Conservation (phyloP, 2,113 vertebrate species). For the Tretioscincus oriximinensis region DNA sequence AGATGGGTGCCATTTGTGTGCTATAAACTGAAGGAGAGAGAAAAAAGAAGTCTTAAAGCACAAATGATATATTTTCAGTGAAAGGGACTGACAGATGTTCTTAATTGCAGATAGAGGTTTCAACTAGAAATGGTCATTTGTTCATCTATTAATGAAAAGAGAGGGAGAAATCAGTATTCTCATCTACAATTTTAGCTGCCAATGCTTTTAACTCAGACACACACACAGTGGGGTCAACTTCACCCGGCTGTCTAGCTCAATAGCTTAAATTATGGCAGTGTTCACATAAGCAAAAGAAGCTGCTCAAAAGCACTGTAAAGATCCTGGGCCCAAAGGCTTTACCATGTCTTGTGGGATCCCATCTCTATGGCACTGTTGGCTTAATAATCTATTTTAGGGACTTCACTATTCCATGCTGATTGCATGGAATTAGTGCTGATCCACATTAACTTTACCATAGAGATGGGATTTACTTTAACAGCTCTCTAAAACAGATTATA, state of each 20-base stretch:
- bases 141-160: background rate
- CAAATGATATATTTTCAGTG: constrained; percentile 51
- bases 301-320: too few relatives aligned
- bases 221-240: too few relatives aligned
- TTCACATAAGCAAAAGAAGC: too few relatives aligned
- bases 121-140: constrained; percentile 14
- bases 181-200: background rate
- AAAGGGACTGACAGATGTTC: constrained; percentile 58
- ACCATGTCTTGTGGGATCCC: too few relatives aligned
- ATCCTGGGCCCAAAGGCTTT: too few relatives aligned
- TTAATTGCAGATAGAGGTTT: constrained; percentile 44
- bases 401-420: too few relatives aligned
- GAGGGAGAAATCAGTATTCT: background rate
- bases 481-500: too few relatives aligned
- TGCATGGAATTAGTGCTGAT: too few relatives aligned
- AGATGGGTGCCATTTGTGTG: constrained; percentile 54
- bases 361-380: too few relatives aligned
- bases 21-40: constrained; percentile 16
- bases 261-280: background rate
- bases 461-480: too few relatives aligned
- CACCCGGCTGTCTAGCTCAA: background rate
- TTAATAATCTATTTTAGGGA: too few relatives aligned
- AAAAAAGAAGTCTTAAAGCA: constrained; percentile 50
- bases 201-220: background rate
- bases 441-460: too few relatives aligned